Percentiles rank a stretch among this genome's conserved stretches.
phyloP scores from a whole-genome alignment of 2,888 invertebrate genomes.

The Lottia gigantea region DNA sequence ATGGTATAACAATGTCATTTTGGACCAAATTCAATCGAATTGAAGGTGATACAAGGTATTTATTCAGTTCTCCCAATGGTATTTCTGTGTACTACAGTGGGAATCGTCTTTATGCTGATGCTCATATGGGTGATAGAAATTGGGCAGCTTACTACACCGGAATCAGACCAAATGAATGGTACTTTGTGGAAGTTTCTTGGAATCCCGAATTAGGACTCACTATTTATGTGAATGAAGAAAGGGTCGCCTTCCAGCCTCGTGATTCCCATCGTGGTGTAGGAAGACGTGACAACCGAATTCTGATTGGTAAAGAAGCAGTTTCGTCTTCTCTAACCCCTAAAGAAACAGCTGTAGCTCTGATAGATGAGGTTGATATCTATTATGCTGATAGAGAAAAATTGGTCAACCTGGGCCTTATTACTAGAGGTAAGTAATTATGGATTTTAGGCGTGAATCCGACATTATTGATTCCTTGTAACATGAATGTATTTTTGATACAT shows the following conservation, averaged over 20 bases:
- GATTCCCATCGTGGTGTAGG: slow-evolving; percentile 44
- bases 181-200: slow-evolving; percentile 65
- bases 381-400: slow-evolving; percentile 56
- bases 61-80: slow-evolving; percentile 52
- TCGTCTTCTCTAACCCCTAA: slow-evolving; percentile 30
- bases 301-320: neutral
- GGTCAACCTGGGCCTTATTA: slow-evolving; percentile 47
- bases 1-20: slow-evolving; percentile 57
- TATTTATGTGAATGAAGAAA: slow-evolving; percentile 53
- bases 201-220: slow-evolving; percentile 39
- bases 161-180: slow-evolving; percentile 51
- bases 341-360: slow-evolving; percentile 36
- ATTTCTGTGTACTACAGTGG: slow-evolving; percentile 48
- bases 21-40: slow-evolving; percentile 57
- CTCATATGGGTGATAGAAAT: slow-evolving; percentile 39
- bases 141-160: slow-evolving; percentile 18
- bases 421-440: slow-evolving; percentile 42
- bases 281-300: slow-evolving; percentile 34
- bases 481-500: neutral
- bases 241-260: slow-evolving; percentile 35
- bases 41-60: slow-evolving; percentile 39
- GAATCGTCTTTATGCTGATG: slow-evolving; percentile 43
- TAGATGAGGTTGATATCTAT: slow-evolving; percentile 62
- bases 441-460: too few relatives aligned
- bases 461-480: neutral